These are phyloP conservation scores for Erpobdella octoculata DNA, from an alignment of 2,888 invertebrate species.

Conservation along the genomic window DNA sequence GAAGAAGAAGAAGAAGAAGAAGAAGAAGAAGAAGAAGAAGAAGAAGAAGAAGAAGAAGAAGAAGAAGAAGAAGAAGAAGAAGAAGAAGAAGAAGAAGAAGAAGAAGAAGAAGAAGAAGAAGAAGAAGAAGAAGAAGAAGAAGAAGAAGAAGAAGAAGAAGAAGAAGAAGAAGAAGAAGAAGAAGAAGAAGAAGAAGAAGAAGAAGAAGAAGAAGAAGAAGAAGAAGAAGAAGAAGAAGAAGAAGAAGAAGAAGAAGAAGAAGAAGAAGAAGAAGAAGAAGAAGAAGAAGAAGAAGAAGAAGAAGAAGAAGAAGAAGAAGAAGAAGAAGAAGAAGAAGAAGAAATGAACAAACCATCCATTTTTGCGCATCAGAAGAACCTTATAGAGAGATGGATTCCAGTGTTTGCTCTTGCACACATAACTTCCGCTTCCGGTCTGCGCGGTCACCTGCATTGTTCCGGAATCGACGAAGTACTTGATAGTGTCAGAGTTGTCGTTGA, in stretches of 20 bases:
- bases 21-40: background rate
- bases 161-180: background rate
- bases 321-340: background rate
- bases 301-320: background rate
- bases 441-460: conserved; percentile 24
- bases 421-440: conserved; percentile 17
- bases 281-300: background rate
- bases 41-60: background rate
- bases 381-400: conserved; percentile 31
- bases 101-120: background rate
- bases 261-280: background rate
- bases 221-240: conserved; percentile 5
- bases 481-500: background rate
- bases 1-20: background rate
- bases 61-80: background rate
- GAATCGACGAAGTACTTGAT: background rate
- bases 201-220: conserved; percentile 1
- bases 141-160: background rate
- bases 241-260: conserved; percentile 9
- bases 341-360: conserved; percentile 33
- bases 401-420: conserved; percentile 35
- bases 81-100: background rate
- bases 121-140: background rate
- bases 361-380: conserved; percentile 26
- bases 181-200: conserved; percentile 16